Evolutionary conservation across 2,113 vertebrate species (phyloP).

Genomic region (Columba livia): DNA sequence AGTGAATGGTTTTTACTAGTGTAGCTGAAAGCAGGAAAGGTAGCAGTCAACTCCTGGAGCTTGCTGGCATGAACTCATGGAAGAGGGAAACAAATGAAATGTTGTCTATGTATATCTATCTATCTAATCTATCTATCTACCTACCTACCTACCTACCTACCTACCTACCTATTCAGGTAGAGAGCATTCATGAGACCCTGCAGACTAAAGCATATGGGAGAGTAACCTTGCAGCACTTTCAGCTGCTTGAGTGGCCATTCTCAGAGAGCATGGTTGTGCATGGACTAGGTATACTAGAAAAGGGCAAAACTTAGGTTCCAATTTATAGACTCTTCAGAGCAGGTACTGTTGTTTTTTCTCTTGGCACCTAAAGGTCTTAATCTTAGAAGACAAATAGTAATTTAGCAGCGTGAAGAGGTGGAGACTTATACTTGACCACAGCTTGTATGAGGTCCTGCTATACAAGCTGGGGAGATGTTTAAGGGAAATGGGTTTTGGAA

Average conservation of each 20-base stretch:
- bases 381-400: neutral
- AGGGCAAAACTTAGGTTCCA: neutral
- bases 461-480: neutral
- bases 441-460: neutral
- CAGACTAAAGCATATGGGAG: neutral
- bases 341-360: neutral
- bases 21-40: neutral
- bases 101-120: neutral
- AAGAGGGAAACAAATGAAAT: neutral
- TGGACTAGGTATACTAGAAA: neutral
- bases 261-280: neutral
- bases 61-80: neutral
- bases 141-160: too few relatives aligned
- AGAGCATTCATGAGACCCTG: neutral
- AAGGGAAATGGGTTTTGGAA: neutral
- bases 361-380: neutral
- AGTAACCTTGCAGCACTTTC: neutral
- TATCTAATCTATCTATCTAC: neutral
- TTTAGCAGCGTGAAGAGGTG: neutral
- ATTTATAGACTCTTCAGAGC: neutral
- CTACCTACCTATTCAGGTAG: neutral
- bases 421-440: neutral
- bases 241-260: neutral
- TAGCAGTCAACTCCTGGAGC: rapidly evolving
- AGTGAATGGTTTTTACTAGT: neutral